Conservation (phyloP, 2,797 vertebrate genomes). For the Acipenser transmontanus region DNA sequence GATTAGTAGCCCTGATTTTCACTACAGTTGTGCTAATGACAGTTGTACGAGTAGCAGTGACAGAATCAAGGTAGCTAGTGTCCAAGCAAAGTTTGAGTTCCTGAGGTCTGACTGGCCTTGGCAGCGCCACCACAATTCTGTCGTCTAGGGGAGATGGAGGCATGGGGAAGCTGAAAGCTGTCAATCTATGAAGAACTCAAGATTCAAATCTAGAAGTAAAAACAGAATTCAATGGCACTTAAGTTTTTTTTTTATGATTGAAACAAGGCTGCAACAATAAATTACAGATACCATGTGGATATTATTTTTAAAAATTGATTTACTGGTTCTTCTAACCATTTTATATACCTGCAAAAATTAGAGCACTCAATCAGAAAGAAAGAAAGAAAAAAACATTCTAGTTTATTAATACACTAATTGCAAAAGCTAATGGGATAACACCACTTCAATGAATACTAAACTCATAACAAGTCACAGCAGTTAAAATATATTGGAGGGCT, state of each 20-base stretch:
- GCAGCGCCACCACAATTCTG: conserved; percentile 97
- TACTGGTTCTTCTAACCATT: too few species aligned
- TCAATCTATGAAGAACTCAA: conserved; percentile 80
- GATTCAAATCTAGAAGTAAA: conserved; percentile 62
- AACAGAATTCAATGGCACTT: conserved; percentile 2
- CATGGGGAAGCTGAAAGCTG: conserved; percentile 92
- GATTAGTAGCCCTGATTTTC: conserved; percentile 86
- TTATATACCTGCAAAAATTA: too few species aligned
- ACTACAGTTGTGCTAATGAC: conserved; percentile 74
- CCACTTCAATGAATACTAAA: neutral
- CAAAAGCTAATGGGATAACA: too few species aligned
- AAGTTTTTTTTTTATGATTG: too few species aligned
- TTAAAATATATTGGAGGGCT: conserved; percentile 20
- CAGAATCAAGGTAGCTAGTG: conserved; percentile 76
- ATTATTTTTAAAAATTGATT: too few species aligned
- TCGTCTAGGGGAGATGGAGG: conserved; percentile 98
- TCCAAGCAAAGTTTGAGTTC: conserved; percentile 93
- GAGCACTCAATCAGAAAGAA: too few species aligned
- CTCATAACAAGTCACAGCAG: conserved; percentile 11
- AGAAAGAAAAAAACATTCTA: too few species aligned
- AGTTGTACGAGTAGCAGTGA: conserved; percentile 49
- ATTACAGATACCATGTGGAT: too few species aligned
- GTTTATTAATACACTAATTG: too few species aligned
- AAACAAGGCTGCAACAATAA: too few species aligned
- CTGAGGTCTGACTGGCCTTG: conserved; percentile 96